These are phyloP conservation scores for Ips typographus DNA, from an alignment of 1,140 invertebrate genomes.

Conservation along the genomic window DNA sequence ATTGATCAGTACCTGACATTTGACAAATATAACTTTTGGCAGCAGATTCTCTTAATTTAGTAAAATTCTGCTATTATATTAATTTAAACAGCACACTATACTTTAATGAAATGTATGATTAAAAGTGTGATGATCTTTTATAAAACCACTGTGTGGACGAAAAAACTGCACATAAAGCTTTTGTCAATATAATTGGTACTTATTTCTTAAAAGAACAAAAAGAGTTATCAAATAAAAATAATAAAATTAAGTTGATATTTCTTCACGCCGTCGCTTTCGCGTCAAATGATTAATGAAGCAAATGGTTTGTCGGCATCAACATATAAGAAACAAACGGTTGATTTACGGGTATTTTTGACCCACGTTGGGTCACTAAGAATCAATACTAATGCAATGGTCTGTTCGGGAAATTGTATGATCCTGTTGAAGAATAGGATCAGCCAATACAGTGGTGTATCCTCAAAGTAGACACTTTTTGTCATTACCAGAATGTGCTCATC, in stretches of 20 bases:
- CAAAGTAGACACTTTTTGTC: background rate
- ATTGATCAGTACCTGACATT: too few relatives aligned
- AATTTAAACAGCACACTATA: too few relatives aligned
- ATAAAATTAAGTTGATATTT: slow-evolving; percentile 33
- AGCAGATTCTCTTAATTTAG: too few relatives aligned
- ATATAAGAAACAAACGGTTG: slow-evolving; percentile 28
- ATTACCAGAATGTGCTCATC: too few relatives aligned
- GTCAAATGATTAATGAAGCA: slow-evolving; percentile 33
- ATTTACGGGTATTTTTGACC: slow-evolving; percentile 36
- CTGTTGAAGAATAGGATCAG: background rate
- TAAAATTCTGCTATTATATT: too few relatives aligned
- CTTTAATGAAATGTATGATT: too few relatives aligned
- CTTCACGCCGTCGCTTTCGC: slow-evolving; percentile 26
- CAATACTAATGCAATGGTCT: slow-evolving; percentile 28
- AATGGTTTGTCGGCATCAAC: slow-evolving; percentile 27
- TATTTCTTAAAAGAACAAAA: slow-evolving; percentile 24
- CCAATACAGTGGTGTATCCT: slow-evolving; percentile 7
- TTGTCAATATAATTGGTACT: slow-evolving; percentile 1
- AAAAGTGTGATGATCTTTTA: background rate
- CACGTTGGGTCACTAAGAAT: slow-evolving; percentile 26
- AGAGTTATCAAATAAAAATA: slow-evolving; percentile 16
- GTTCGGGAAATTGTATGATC: slow-evolving; percentile 14
- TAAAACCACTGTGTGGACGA: background rate
- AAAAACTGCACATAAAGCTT: background rate
- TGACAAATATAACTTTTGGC: too few relatives aligned